phyloP scores from a whole-genome alignment of 2,797 vertebrate genomes.

The Selene dorsalis region DNA sequence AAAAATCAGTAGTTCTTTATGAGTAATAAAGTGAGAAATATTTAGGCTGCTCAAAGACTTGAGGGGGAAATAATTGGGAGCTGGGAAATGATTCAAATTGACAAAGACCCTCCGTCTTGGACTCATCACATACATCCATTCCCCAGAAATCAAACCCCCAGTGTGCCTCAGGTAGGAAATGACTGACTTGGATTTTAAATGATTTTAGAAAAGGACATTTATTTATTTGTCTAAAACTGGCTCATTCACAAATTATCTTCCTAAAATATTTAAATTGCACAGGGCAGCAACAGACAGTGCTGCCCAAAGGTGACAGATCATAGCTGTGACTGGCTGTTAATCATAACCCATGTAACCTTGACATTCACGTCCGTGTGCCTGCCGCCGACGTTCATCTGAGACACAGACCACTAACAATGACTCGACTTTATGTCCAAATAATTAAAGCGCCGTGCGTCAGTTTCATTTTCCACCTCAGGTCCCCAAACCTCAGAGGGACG shows the following conservation, averaged over 20 bases:
- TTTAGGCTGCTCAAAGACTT: constrained; percentile 74
- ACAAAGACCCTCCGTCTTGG: constrained; percentile 63
- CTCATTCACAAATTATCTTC: not conserved
- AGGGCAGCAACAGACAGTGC: not conserved
- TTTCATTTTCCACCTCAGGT: constrained; percentile 63
- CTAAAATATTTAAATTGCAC: not conserved
- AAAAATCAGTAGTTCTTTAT: constrained; percentile 75
- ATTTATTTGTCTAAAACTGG: constrained; percentile 2
- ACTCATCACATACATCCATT: constrained; percentile 30
- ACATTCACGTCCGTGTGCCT: constrained; percentile 39
- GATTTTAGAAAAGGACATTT: not conserved
- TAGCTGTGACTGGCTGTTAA: constrained; percentile 21
- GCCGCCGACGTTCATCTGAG: constrained; percentile 49
- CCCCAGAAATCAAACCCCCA: constrained; percentile 10
- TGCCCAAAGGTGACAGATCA: constrained; percentile 19
- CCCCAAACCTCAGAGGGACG: constrained; percentile 51
- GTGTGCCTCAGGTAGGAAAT: constrained; percentile 10
- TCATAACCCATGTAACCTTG: constrained; percentile 53
- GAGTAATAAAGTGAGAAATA: constrained; percentile 81
- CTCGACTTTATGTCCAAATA: constrained; percentile 65
- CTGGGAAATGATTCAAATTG: constrained; percentile 68
- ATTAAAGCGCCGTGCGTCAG: constrained; percentile 70
- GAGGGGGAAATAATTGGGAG: constrained; percentile 55
- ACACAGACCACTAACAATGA: constrained; percentile 52
- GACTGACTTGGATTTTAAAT: constrained; percentile 25